Conservation (phyloP, 2,797 vertebrate genomes). For the Helostoma temminkii region DNA sequence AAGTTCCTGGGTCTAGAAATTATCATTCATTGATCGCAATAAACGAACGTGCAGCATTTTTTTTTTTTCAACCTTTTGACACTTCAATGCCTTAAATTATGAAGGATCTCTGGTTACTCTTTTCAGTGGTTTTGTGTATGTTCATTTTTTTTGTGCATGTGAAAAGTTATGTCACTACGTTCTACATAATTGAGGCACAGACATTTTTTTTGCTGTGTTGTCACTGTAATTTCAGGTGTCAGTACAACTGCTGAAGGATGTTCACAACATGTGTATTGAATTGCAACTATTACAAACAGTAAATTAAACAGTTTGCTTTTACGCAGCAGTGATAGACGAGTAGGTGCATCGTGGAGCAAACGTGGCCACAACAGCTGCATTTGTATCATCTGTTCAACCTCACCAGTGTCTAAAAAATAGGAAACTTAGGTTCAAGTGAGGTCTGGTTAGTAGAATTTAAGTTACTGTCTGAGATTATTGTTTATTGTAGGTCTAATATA, state of each 20-base stretch:
- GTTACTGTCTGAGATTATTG: conserved; percentile 7
- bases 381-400: conserved; percentile 5
- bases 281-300: neutral
- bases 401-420: neutral
- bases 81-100: conserved; percentile 66
- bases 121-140: conserved; percentile 12
- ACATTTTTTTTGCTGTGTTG: conserved; percentile 2
- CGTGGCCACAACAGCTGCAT: conserved; percentile 9
- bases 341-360: neutral
- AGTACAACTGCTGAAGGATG: conserved; percentile 5
- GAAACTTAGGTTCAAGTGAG: neutral
- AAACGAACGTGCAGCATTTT: conserved; percentile 8
- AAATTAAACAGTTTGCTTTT: conserved; percentile 1
- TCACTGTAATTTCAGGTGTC: neutral
- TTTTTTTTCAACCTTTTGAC: conserved; percentile 23
- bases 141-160: conserved; percentile 18
- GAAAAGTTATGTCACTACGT: conserved; percentile 5
- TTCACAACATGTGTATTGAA: neutral
- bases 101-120: conserved; percentile 21
- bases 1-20: neutral
- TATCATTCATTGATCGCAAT: conserved; percentile 1
- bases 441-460: neutral
- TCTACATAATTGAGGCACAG: neutral
- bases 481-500: conserved; percentile 6
- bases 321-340: neutral